Evolutionary conservation across 1,140 invertebrate species (phyloP).

Genomic region (Rhagoletis zephyria): DNA sequence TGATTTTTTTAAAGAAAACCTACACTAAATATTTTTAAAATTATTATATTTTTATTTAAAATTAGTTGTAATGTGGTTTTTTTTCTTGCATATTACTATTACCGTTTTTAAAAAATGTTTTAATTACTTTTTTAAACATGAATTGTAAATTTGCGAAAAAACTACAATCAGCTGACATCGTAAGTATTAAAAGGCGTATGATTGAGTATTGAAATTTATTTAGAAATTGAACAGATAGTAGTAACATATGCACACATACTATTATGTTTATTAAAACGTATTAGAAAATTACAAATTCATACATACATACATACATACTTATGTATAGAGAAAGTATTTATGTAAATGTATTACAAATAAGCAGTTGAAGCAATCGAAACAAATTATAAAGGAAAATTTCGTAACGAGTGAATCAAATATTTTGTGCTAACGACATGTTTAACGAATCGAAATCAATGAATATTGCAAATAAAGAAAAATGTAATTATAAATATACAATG

Average conservation of each 20-base stretch:
- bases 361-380: constrained; percentile 33
- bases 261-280: not conserved
- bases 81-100: not conserved
- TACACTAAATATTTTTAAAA: too few species aligned
- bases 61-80: not conserved
- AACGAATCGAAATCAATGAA: constrained; percentile 53
- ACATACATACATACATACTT: not conserved
- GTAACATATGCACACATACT: not conserved
- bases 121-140: not conserved
- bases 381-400: constrained; percentile 1
- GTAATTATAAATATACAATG: constrained; percentile 10
- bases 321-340: not conserved
- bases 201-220: constrained; percentile 42
- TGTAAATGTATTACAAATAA: not conserved
- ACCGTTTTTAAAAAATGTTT: not conserved
- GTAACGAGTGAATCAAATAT: constrained; percentile 52
- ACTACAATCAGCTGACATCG: constrained; percentile 40
- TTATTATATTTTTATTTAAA: too few species aligned
- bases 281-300: not conserved
- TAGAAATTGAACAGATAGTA: not conserved
- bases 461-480: constrained; percentile 52
- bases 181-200: constrained; percentile 46
- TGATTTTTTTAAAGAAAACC: too few species aligned
- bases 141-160: constrained; percentile 54
- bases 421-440: constrained; percentile 42